A percentile compares a stretch with the other conserved stretches of the same genome.
phyloP scores from a whole-genome alignment of 2,888 invertebrate species.

The Drosophila borealis region DNA sequence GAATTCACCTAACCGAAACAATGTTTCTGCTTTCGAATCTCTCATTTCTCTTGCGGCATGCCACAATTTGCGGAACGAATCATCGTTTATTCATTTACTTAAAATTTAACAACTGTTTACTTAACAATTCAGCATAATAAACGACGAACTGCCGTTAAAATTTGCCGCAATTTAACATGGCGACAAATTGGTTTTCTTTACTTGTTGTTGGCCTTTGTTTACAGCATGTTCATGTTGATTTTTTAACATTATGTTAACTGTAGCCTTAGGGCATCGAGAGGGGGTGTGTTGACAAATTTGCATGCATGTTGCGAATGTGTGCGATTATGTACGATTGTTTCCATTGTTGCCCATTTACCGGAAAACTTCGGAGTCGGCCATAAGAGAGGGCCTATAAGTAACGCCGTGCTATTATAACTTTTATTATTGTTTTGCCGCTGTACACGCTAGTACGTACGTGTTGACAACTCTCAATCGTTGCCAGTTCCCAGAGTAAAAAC shows the following conservation, averaged over 20 bases:
- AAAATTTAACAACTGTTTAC: conserved; percentile 28
- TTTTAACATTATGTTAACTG: conserved; percentile 61
- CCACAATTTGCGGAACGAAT: neutral
- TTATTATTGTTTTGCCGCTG: conserved; percentile 33
- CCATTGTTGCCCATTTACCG: conserved; percentile 2
- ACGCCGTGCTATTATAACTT: conserved; percentile 34
- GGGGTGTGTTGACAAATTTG: conserved; percentile 48
- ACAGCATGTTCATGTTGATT: conserved; percentile 8
- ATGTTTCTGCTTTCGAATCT: neutral
- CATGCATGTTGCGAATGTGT: conserved; percentile 45
- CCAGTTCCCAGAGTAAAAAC: conserved; percentile 17
- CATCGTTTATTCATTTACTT: conserved; percentile 10
- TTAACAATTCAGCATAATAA: conserved; percentile 34
- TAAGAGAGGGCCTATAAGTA: conserved; percentile 18
- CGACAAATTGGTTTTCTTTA: conserved; percentile 28
- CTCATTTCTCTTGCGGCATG: neutral
- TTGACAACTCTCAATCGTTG: conserved; percentile 25
- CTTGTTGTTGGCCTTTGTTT: conserved; percentile 5
- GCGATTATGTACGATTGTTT: conserved; percentile 31
- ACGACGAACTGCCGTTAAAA: conserved; percentile 52
- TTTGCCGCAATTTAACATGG: conserved; percentile 35
- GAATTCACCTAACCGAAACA: neutral
- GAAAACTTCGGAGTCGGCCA: conserved; percentile 1
- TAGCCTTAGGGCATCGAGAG: neutral
- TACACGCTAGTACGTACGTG: conserved; percentile 19